These are phyloP conservation scores for Melanerpes aurifrons DNA, from an alignment of 2,113 vertebrate genomes.

Conservation along the genomic window DNA sequence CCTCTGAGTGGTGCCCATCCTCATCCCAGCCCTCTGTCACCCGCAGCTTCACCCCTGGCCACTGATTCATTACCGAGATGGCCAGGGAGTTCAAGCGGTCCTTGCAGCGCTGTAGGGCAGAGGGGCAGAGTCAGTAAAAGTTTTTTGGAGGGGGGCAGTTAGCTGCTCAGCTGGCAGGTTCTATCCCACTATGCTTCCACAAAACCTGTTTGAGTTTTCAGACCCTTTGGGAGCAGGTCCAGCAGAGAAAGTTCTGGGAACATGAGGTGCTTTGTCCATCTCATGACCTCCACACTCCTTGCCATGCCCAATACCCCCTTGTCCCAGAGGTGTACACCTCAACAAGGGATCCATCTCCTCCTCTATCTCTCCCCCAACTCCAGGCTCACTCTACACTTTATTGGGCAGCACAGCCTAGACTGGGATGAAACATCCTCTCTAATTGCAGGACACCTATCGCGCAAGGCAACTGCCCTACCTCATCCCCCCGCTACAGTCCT, in stretches of 20 bases:
- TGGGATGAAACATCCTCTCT: background rate
- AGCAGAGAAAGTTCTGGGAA: background rate
- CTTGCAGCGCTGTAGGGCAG: constrained; percentile 89
- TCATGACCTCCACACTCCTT: background rate
- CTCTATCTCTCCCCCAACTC: background rate
- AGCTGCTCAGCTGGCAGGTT: background rate
- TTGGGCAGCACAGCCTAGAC: background rate
- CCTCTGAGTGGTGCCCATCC: constrained; percentile 90
- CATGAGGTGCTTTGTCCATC: background rate
- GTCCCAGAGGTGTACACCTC: background rate
- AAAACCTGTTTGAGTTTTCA: background rate
- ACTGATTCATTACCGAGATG: constrained; percentile 95
- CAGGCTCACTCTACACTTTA: background rate
- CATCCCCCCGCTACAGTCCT: fast-evolving
- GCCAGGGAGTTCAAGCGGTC: constrained; percentile 97
- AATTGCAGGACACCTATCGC: background rate
- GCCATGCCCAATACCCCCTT: fast-evolving
- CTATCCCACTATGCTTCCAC: background rate
- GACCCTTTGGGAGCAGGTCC: background rate
- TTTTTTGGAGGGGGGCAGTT: background rate
- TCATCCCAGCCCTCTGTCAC: constrained; percentile 96
- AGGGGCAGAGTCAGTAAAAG: background rate
- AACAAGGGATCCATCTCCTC: background rate
- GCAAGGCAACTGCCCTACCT: background rate
- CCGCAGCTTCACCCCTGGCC: constrained; percentile 90